These are phyloP conservation scores for Coelogynopora nodosa DNA, from an alignment of 2,888 invertebrate species.

Conservation along the genomic window DNA sequence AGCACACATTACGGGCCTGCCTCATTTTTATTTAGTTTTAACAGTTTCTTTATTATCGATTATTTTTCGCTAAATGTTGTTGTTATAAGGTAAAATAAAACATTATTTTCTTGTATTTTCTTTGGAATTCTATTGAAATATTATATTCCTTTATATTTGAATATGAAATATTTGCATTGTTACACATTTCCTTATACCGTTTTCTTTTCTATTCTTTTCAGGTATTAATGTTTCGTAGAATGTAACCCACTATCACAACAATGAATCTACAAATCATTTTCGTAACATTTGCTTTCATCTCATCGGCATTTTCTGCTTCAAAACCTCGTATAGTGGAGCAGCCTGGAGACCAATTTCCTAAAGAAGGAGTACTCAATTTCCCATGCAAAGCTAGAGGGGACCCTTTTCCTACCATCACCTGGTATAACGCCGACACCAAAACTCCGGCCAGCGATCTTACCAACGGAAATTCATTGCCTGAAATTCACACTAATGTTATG, in stretches of 20 bases:
- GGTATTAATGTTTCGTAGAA: not conserved
- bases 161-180: too few species aligned
- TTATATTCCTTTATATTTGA: too few species aligned
- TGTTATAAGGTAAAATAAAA: too few species aligned
- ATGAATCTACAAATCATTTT: not conserved
- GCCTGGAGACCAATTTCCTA: slow-evolving; percentile 18
- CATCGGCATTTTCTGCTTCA: not conserved
- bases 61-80: too few species aligned
- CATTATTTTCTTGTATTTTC: too few species aligned
- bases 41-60: too few species aligned
- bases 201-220: too few species aligned
- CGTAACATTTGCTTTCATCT: not conserved
- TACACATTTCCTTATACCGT: too few species aligned
- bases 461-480: not conserved
- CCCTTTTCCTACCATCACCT: slow-evolving; percentile 26
- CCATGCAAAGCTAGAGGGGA: slow-evolving; percentile 35
- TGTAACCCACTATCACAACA: not conserved
- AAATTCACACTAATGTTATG: not conserved
- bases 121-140: too few species aligned
- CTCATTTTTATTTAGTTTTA: too few species aligned
- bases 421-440: slow-evolving; percentile 35
- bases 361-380: slow-evolving; percentile 20
- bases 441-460: not conserved
- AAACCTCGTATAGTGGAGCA: not conserved
- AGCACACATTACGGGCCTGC: too few species aligned